Conservation (phyloP, 1,140 invertebrate genomes). For the Octopus sinensis region DNA sequence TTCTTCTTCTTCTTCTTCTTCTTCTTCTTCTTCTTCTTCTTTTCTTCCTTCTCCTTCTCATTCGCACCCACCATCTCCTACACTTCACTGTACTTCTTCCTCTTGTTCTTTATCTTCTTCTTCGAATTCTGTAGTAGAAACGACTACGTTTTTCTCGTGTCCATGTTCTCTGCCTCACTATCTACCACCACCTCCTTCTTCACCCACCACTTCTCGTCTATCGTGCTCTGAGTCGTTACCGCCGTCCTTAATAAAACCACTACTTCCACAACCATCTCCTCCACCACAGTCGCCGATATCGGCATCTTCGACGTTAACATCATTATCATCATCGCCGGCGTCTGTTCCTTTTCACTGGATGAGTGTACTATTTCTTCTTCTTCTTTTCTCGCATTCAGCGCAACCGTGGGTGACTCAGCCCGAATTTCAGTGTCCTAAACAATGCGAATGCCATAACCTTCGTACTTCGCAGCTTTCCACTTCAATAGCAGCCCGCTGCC, state of each 20-base stretch:
- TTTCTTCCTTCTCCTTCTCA: not conserved
- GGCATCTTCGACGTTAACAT: no score
- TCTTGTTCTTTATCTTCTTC: not conserved
- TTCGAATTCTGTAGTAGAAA: not conserved
- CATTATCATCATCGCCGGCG: no score
- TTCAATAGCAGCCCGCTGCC: not conserved
- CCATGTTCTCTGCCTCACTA: not conserved
- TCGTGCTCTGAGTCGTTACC: no score
- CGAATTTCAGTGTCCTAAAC: not conserved
- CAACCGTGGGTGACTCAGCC: no score
- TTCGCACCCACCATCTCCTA: not conserved
- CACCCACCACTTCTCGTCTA: not conserved
- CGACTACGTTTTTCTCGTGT: not conserved
- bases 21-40: not conserved
- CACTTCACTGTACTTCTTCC: not conserved
- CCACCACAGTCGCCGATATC: no score
- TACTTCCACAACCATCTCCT: no score
- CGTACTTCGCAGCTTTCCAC: not conserved
- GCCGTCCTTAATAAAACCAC: no score
- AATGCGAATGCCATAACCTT: slow-evolving; percentile 6
- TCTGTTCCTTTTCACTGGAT: no score
- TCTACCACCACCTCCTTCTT: not conserved
- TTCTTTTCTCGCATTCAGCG: no score
- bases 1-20: not conserved
- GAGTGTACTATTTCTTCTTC: no score